A percentile compares a stretch with the other conserved stretches of the same genome.
Conservation (phyloP, 2,113 vertebrate species). For the Heterocephalus glaber region DNA sequence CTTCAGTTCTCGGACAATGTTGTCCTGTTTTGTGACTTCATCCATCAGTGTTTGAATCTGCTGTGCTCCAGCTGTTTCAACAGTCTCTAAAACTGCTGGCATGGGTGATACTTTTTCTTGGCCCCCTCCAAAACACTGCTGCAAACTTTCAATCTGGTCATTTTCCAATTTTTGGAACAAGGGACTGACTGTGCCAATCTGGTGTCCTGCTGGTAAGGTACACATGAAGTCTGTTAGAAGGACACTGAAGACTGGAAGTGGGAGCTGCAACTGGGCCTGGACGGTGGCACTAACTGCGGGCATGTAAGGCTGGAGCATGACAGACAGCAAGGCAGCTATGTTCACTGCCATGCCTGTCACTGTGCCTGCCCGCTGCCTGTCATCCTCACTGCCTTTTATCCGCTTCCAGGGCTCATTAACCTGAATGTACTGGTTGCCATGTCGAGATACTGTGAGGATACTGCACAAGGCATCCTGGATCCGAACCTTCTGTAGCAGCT, state of each 20-base stretch:
- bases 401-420: conserved; percentile 96
- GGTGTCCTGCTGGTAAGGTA: conserved; percentile 89
- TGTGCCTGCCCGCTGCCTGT: conserved; percentile 92
- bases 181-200: conserved; percentile 93
- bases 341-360: conserved; percentile 95
- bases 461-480: conserved; percentile 95
- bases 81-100: not conserved
- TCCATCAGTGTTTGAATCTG: conserved; percentile 85
- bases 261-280: conserved; percentile 89
- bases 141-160: conserved; percentile 92
- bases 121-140: conserved; percentile 91
- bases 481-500: conserved; percentile 93
- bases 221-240: conserved; percentile 88
- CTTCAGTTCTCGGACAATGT: conserved; percentile 90
- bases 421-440: conserved; percentile 98
- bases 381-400: conserved; percentile 91
- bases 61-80: conserved; percentile 78
- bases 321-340: conserved; percentile 89
- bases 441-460: conserved; percentile 95
- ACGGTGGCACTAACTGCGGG: conserved; percentile 90
- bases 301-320: conserved; percentile 94
- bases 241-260: conserved; percentile 79
- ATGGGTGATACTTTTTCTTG: conserved; percentile 83
- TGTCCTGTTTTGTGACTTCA: conserved; percentile 90
- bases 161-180: conserved; percentile 96